Percentiles rank a stretch among this genome's conserved stretches.
phyloP scores from a whole-genome alignment of 2,113 vertebrate species.

The Proterorhinus semilunaris region DNA sequence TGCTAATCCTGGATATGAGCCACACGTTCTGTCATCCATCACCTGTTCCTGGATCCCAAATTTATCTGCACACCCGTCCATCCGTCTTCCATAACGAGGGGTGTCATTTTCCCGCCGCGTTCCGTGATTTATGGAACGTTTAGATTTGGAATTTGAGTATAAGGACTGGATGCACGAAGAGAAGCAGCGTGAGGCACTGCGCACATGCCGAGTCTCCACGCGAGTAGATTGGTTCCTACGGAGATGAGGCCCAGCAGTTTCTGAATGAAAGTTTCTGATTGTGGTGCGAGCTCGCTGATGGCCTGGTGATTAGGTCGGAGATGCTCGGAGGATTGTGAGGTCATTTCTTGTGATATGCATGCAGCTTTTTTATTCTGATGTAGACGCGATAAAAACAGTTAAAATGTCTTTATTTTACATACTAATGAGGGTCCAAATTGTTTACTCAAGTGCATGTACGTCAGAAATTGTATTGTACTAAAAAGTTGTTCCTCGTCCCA shows the following conservation, averaged over 20 bases:
- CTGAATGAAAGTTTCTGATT: slow-evolving; percentile 8
- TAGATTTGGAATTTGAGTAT: slow-evolving; percentile 39
- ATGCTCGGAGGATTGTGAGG: too few relatives aligned
- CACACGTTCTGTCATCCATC: slow-evolving; percentile 27
- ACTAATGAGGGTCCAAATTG: too few relatives aligned
- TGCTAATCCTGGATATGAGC: slow-evolving; percentile 21
- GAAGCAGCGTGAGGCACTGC: slow-evolving; percentile 18
- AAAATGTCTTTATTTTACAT: too few relatives aligned
- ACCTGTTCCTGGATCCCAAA: slow-evolving; percentile 40
- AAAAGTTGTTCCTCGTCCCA: too few relatives aligned
- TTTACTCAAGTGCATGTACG: too few relatives aligned
- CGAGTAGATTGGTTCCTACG: slow-evolving; percentile 11
- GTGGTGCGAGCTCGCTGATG: neutral
- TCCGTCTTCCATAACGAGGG: slow-evolving; percentile 69
- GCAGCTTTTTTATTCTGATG: too few relatives aligned
- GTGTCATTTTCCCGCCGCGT: slow-evolving; percentile 23
- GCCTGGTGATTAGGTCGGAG: too few relatives aligned
- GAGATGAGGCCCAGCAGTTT: slow-evolving; percentile 15
- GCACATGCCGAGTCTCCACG: slow-evolving; percentile 15
- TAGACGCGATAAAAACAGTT: too few relatives aligned
- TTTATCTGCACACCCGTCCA: slow-evolving; percentile 62
- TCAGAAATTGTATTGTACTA: too few relatives aligned
- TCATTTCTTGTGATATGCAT: too few relatives aligned
- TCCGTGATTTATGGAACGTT: slow-evolving; percentile 69
- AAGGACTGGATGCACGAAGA: slow-evolving; percentile 36